Percentiles rank a stretch among this genome's conserved stretches.
phyloP scores from a whole-genome alignment of 53 echinoderm and acorn worm genomes.

The Echinarachnius parma region DNA sequence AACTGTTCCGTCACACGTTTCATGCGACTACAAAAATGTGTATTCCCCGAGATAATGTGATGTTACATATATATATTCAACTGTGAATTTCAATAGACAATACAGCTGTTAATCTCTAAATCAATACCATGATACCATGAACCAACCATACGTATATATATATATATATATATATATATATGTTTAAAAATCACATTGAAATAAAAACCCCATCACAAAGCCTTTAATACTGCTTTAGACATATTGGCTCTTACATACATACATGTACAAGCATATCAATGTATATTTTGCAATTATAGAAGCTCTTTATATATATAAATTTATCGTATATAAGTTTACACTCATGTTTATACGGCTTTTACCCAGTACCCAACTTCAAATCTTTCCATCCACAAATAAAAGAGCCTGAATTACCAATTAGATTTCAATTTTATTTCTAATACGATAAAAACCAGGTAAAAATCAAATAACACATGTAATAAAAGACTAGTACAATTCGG shows the following conservation, averaged over 20 bases:
- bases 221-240: slow-evolving; percentile 36
- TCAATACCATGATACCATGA: neutral
- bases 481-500: slow-evolving; percentile 19
- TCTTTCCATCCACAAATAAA: slow-evolving; percentile 12
- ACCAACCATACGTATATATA: neutral
- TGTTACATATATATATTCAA: too few species aligned
- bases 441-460: neutral
- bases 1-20: too few species aligned
- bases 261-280: too few species aligned
- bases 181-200: neutral
- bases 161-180: too few species aligned
- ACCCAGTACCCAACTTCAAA: slow-evolving; percentile 27
- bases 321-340: too few species aligned
- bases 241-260: slow-evolving; percentile 7
- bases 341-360: slow-evolving; percentile 30
- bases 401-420: neutral
- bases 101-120: neutral
- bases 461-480: slow-evolving; percentile 11
- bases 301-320: slow-evolving; percentile 43
- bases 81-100: too few species aligned
- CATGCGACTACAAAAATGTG: too few species aligned
- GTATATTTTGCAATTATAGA: slow-evolving; percentile 45
- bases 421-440: neutral
- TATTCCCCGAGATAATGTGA: too few species aligned
- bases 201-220: slow-evolving; percentile 6